A percentile compares a stretch with the other conserved stretches of the same genome.
Conservation (phyloP, 2,888 invertebrate genomes). For the Lycocerus yunnanus region DNA sequence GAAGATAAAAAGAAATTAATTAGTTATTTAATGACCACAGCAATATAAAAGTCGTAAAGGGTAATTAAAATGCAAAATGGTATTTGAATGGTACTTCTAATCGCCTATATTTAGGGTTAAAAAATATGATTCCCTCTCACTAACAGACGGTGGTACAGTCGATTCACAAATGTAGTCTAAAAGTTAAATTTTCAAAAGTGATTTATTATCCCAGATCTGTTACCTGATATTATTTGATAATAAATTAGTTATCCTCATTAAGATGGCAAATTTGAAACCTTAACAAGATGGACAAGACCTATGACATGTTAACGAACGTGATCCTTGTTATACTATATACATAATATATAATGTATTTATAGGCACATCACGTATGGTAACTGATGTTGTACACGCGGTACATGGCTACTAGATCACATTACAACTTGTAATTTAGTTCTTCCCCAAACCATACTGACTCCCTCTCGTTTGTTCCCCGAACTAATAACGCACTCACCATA, state of each 20-base stretch:
- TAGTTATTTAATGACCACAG: neutral
- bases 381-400: conserved; percentile 51
- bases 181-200: neutral
- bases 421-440: conserved; percentile 51
- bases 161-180: neutral
- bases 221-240: neutral
- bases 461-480: conserved; percentile 30
- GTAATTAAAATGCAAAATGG: neutral
- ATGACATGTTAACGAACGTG: conserved; percentile 22
- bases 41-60: neutral
- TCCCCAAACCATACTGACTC: conserved; percentile 37
- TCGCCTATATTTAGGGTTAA: neutral
- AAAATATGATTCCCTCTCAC: neutral
- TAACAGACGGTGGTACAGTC: neutral
- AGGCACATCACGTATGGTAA: conserved; percentile 51
- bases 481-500: conserved; percentile 32
- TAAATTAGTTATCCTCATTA: neutral
- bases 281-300: conserved; percentile 1
- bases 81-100: neutral
- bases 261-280: neutral
- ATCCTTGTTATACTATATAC: conserved; percentile 39
- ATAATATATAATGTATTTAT: conserved; percentile 48
- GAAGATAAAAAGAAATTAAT: neutral
- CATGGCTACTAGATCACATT: conserved; percentile 49
- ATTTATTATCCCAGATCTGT: neutral